A percentile compares a stretch with the other conserved stretches of the same genome.
Evolutionary conservation across 2,797 vertebrate genomes (phyloP).

Genomic region (Cyprinella venusta): DNA sequence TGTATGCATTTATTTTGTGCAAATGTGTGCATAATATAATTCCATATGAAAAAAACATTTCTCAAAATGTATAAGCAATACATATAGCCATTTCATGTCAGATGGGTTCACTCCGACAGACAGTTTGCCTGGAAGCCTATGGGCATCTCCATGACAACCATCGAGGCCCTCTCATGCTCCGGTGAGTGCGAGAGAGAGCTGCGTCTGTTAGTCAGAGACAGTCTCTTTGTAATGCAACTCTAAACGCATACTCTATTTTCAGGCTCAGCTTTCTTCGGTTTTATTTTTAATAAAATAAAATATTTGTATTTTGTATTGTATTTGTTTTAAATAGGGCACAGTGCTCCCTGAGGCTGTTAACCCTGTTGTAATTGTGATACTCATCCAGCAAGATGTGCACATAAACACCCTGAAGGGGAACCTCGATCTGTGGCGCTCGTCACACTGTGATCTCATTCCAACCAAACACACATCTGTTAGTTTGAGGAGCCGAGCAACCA

Average conservation of each 20-base stretch:
- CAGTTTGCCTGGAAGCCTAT: constrained; percentile 34
- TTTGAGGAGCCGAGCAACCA: neutral
- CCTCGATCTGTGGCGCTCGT: neutral
- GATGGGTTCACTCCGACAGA: neutral
- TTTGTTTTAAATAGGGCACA: constrained; percentile 31
- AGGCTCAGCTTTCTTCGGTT: neutral
- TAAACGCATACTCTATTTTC: neutral
- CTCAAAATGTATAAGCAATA: too few species aligned
- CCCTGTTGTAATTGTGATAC: constrained; percentile 42
- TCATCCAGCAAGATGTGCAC: neutral
- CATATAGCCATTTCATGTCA: neutral
- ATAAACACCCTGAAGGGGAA: constrained; percentile 41
- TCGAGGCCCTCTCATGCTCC: constrained; percentile 54
- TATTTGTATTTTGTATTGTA: too few species aligned
- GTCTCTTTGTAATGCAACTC: neutral
- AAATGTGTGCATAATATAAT: neutral
- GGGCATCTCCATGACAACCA: constrained; percentile 67
- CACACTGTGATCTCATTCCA: constrained; percentile 1
- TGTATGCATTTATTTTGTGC: too few species aligned
- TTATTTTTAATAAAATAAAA: too few species aligned
- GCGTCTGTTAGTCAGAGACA: neutral
- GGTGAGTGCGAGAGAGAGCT: constrained; percentile 42
- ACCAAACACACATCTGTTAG: neutral
- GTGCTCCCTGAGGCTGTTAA: constrained; percentile 30
- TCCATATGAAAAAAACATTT: neutral